These are phyloP conservation scores for Hypanus sabinus DNA, from an alignment of 2,113 vertebrate species.

Conservation along the genomic window DNA sequence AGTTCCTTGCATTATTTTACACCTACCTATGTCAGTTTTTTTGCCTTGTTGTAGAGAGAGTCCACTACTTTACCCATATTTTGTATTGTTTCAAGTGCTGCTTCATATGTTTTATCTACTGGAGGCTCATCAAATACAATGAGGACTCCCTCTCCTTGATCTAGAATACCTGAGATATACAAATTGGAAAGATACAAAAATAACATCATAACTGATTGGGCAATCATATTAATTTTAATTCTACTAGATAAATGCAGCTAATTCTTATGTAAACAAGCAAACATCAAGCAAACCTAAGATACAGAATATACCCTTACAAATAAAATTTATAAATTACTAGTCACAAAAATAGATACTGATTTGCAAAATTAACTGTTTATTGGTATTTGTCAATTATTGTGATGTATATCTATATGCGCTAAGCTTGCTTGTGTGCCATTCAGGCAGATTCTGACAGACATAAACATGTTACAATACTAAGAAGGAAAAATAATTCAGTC, in stretches of 20 bases:
- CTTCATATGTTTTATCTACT: conserved; percentile 96
- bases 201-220: background rate
- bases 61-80: conserved; percentile 99
- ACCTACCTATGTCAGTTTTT: conserved; percentile 98
- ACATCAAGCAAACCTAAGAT: background rate
- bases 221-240: background rate
- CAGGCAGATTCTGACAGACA: too few relatives aligned
- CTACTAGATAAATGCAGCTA: background rate
- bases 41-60: conserved; percentile 99
- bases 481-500: too few relatives aligned
- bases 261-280: background rate
- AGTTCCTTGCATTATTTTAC: too few relatives aligned
- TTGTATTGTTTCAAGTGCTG: conserved; percentile 97
- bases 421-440: too few relatives aligned
- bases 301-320: background rate
- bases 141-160: conserved; percentile 95
- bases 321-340: background rate
- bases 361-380: too few relatives aligned
- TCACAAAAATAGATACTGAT: background rate
- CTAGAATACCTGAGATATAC: conserved; percentile 76
- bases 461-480: too few relatives aligned
- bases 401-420: too few relatives aligned
- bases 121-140: conserved; percentile 97
- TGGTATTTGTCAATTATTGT: too few relatives aligned
- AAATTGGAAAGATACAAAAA: background rate